Evolutionary conservation across 2,888 invertebrate genomes (phyloP), one percentile per base, ranked within the genome.

Genomic region (Gastrophysa polygoni): DNA sequence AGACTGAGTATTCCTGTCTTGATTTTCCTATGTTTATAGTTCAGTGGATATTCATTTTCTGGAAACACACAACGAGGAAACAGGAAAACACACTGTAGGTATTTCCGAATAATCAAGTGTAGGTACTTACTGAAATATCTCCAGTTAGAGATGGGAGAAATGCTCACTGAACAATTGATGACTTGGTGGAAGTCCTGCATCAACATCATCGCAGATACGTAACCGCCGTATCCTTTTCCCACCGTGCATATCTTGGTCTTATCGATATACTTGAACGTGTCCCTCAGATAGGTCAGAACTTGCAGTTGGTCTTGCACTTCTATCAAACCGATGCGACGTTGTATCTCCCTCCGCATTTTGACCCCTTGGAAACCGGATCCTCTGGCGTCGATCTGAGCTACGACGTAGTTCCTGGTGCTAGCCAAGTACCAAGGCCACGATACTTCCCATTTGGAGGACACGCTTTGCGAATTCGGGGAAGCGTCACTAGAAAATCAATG

Each of bases 221-320:
- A 95, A 10, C 92, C 96, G 18, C 96, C 96, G 82, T 95, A 96
- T 2, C 94, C 95, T 83, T 86, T 86, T 7, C 96, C 96, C 85
- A 92, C 93, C 61, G 93, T 91, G 62, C 92, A 95, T 66, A 94
- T 90, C 66, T 92, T 88, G 7, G 86, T 82, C 1, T 88, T 87
- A 83, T 95, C 94, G 64, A 96, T 91, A 82, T 91, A 95, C 78
- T 89, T 89, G 56, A 93, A 84, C 71, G 90, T 90, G 75, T 92
- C 90, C 54, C 90, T 86, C 20, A 95, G 85, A 77, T 92, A 91
- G n/a, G 89, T 89, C 32, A 82, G 71, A 5, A 82, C 82, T 3
- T 83, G 82, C 38, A 89, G 81, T 75, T 89, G 88, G 77, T 90
- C 90, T 67, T 86, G 84, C 6, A 89, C 86, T 73, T 90, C 90